Evolutionary conservation across 1,140 invertebrate species (phyloP), one percentile per base, ranked within the genome.

Genomic region (Drosophila virilis): DNA sequence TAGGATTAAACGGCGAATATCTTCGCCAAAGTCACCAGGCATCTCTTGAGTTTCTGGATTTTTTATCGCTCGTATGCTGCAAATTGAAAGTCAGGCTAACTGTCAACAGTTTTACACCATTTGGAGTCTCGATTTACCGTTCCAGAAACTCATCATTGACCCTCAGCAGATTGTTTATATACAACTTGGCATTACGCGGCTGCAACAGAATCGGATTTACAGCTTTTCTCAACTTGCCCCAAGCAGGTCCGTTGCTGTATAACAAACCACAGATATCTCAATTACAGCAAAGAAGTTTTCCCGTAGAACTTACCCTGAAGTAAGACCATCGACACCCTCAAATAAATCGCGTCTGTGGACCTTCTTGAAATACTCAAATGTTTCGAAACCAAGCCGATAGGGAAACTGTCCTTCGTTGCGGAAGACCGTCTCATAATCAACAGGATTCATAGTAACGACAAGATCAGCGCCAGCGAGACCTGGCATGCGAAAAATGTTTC

Each of bases 1-100:
- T 22, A 96, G 81, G 6, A 95, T 92, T 94, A 95, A 95, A 81
- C 95, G 94, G 65, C 95, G 95, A 67, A 96, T 92, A 79, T 96
- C 95, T 50, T 94, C 93, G 32, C 93, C 93, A 84, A 96, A 95
- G 69, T 94, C 93, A 1, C 80, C 90, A 0, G 94, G 93, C 74
- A 96, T 92, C 91, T 95, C 94, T 67, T 93, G 64, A 6, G 66
- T 94, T 17, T 93, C 91, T 13, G 93, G 89, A 77, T 94, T 92
- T 37, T 94, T 92, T 40, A 94, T 92, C 35, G 88, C 86, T 59
- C 92, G 93, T 59, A 95, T 94, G 60, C 94, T 95, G 10, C 6
- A 58, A 38, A 8, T 1, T 8, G 4, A 17, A 8, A 35, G 0
- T 37, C 0, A 9, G 0, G 0, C 7, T 65, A 2, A 13, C 12